Conservation (phyloP, 2,113 vertebrate genomes). For the Climacteris rufus region DNA sequence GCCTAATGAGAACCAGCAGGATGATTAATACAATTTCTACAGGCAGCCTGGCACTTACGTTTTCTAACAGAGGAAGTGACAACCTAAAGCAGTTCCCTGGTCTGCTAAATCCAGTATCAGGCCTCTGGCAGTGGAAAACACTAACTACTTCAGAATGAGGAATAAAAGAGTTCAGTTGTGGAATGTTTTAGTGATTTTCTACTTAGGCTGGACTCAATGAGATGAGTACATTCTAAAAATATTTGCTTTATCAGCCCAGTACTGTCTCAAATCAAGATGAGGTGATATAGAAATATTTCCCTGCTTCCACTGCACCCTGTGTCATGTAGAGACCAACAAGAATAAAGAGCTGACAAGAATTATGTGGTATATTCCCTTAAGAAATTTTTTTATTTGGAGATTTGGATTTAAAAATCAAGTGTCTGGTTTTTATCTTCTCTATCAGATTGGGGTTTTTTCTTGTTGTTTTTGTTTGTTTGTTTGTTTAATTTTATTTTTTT, state of each 20-base stretch:
- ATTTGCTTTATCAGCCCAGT: neutral
- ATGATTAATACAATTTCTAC: neutral
- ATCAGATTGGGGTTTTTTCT: accelerated
- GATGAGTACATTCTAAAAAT: neutral
- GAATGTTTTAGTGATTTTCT: neutral
- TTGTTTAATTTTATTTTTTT: too few species aligned
- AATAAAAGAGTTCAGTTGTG: neutral
- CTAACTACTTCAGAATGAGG: neutral
- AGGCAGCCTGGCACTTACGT: neutral
- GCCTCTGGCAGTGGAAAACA: neutral
- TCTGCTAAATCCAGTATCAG: neutral
- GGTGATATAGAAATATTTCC: neutral
- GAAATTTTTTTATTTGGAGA: neutral
- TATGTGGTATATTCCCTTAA: neutral
- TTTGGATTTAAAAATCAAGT: neutral
- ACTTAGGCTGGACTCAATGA: neutral
- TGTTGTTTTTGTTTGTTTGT: too few species aligned
- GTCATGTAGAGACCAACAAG: neutral
- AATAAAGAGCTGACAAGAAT: neutral
- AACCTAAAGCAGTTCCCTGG: neutral
- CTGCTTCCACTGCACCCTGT: neutral
- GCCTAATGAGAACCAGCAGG: neutral
- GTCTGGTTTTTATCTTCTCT: neutral
- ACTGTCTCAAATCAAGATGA: neutral
- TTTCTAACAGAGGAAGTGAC: neutral